These are phyloP conservation scores for Pangasius macronema DNA, from an alignment of 2,797 vertebrate species.

Conservation along the genomic window DNA sequence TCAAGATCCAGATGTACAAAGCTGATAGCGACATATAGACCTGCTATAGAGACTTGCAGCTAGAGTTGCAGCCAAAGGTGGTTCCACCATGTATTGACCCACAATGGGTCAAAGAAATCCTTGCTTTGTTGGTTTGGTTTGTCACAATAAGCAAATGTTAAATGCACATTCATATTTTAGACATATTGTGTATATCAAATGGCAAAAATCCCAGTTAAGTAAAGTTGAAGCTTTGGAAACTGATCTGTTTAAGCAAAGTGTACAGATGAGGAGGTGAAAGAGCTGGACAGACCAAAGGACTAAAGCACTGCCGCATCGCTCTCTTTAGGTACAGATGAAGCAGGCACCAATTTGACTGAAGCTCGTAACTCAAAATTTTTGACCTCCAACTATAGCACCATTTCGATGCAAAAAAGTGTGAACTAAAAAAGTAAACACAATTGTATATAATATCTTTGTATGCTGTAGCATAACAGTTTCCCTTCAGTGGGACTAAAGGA, in stretches of 20 bases:
- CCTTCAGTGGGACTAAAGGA: not conserved
- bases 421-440: no score
- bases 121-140: not conserved
- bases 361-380: no score
- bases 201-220: not conserved
- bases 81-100: not conserved
- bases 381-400: no score
- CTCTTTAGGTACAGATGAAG: not conserved
- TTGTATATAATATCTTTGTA: not conserved
- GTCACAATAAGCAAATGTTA: not conserved
- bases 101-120: not conserved
- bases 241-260: no score
- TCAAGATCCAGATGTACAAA: not conserved
- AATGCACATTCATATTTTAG: not conserved
- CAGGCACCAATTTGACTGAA: no score
- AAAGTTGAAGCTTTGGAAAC: no score
- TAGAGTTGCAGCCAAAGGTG: not conserved
- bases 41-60: not conserved
- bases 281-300: no score
- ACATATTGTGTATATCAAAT: not conserved
- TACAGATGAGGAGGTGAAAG: not conserved
- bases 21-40: not conserved
- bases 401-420: no score
- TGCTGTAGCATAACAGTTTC: not conserved
- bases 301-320: not conserved